phyloP scores from a whole-genome alignment of 2,797 vertebrate genomes.

The Peromyscus melanophrys region DNA sequence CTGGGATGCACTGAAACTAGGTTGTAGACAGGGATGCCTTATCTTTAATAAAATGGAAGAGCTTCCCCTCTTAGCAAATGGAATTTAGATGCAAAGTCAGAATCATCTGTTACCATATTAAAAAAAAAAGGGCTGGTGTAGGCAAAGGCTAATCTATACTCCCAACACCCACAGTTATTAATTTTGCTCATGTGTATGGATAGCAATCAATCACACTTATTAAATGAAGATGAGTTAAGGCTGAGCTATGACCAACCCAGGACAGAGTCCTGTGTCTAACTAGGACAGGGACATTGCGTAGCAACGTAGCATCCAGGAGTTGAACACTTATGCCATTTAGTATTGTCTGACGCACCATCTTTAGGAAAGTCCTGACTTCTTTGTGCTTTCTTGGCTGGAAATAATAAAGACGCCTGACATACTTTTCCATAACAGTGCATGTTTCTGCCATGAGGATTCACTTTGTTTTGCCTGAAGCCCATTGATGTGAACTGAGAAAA shows the following conservation, averaged over 20 bases:
- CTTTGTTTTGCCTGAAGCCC: not conserved
- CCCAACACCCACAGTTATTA: not conserved
- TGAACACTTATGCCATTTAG: not conserved
- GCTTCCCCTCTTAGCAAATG: not conserved
- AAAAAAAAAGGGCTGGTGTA: not conserved
- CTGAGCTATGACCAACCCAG: not conserved
- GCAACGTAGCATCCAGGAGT: not conserved
- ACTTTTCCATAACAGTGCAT: not conserved
- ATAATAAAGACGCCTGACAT: not conserved
- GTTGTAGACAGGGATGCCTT: not conserved
- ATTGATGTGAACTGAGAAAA: not conserved
- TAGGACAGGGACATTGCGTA: not conserved
- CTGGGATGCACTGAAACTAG: not conserved
- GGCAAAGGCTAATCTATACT: not conserved
- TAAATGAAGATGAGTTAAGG: constrained; percentile 1
- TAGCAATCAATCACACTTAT: not conserved
- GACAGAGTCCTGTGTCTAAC: not conserved
- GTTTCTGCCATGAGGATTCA: not conserved
- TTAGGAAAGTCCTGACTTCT: not conserved
- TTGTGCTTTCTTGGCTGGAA: not conserved
- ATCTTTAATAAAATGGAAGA: not conserved
- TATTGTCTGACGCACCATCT: not conserved
- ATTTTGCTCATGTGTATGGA: not conserved
- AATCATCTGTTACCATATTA: not conserved
- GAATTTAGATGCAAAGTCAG: constrained; percentile 16